Evolutionary conservation across 2,888 invertebrate genomes (phyloP), one percentile per base, ranked within the genome.

Genomic region (Aphodius granarius): DNA sequence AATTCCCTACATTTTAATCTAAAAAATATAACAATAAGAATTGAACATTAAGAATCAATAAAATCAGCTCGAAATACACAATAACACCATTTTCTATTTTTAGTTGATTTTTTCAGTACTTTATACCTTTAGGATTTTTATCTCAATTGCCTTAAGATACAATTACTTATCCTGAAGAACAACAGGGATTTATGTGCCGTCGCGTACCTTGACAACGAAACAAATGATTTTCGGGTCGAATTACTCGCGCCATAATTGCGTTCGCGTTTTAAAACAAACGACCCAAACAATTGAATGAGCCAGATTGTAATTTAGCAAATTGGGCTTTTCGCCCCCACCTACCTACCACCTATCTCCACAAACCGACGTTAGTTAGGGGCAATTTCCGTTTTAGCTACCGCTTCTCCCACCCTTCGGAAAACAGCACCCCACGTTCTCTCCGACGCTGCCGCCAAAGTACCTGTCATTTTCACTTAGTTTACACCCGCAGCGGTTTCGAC

Each of bases 381-480:
- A 76, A 66, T 73, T 73, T 75, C 62, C 72, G 75, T 75, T 75
- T 73, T 64, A 66, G 75, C 66, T 43, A 43, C 43, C 43, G 43
- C 13, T 13, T 43, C 43, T 13, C 4, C 66, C 63, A 63, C 62
- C 18, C 22, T 70, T 63, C 62, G 20, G 64, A 15, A 21, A 19
- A 13, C 23, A 21, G 62, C 73, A 18, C 66, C 66, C n/a, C 72
- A 63, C 72, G 66, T 66, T 62, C 77, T 75, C 78, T 76, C 80
- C 78, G 76, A 79, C 76, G 76, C 78, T 78, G 77, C 76, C 75
- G 79, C 76, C 74, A 77, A 78, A 79, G 79, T 80, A 80, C 78
- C 83, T 83, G 83, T 83, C 83, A 82, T 83, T 83, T 81, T 83
- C 83, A 82, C 83, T 83, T 83, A 82, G 82, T 82, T 82, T 82